phyloP scores from a whole-genome alignment of 2,113 vertebrate species.

The Phaethornis superciliosus region DNA sequence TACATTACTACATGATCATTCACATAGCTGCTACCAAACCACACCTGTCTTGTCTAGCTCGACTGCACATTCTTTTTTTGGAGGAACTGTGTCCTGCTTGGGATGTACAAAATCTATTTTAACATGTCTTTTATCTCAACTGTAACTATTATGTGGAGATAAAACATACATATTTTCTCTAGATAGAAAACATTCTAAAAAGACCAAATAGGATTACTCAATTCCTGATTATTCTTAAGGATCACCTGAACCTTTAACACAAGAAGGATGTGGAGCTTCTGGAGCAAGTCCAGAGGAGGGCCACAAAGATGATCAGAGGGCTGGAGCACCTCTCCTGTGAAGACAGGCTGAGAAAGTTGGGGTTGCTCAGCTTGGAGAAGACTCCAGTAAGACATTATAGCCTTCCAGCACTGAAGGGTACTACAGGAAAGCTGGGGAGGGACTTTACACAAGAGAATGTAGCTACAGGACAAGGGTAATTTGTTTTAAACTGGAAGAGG shows the following conservation, averaged over 20 bases:
- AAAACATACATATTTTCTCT: background rate
- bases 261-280: too few species aligned
- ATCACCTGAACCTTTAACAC: background rate
- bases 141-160: background rate
- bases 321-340: too few species aligned
- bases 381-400: too few species aligned
- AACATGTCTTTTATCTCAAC: background rate
- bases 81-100: background rate
- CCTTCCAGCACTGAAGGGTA: too few species aligned
- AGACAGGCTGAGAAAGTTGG: too few species aligned
- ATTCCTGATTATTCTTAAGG: background rate
- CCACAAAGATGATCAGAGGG: too few species aligned
- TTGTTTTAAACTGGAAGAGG: too few species aligned
- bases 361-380: too few species aligned
- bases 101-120: background rate
- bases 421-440: too few species aligned
- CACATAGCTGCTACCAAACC: background rate
- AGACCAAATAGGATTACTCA: background rate
- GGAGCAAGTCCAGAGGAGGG: too few species aligned
- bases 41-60: background rate
- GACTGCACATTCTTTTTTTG: background rate
- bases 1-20: background rate
- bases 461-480: too few species aligned
- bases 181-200: background rate
- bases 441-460: too few species aligned